A percentile compares a stretch with the other conserved stretches of the same genome.
Evolutionary conservation across 2,888 invertebrate species (phyloP).

Genomic region (Dexiosoma caninum): DNA sequence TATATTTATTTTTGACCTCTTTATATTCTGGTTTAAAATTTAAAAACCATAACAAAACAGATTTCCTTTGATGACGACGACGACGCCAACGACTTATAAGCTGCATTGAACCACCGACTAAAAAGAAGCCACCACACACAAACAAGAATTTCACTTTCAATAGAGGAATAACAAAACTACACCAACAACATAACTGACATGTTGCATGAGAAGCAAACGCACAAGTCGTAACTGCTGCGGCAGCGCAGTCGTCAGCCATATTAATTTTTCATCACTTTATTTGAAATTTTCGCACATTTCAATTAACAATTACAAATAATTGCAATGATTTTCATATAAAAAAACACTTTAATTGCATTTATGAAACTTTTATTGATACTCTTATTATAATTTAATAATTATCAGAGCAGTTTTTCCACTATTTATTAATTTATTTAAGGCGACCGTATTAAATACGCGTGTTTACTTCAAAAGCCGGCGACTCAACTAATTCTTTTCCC

Average conservation of each 20-base stretch:
- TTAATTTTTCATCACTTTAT: not conserved
- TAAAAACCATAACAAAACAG: not conserved
- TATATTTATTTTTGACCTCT: not conserved
- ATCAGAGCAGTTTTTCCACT: not conserved
- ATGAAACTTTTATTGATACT: not conserved
- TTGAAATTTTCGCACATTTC: not conserved
- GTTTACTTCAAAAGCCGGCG: not conserved
- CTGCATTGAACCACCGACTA: not conserved
- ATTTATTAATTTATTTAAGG: not conserved
- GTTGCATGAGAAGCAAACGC: not conserved
- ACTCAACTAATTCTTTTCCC: not conserved
- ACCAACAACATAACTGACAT: not conserved
- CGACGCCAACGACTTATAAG: not conserved
- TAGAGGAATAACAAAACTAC: not conserved
- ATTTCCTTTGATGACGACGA: not conserved
- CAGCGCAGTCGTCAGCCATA: not conserved
- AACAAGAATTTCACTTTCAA: not conserved
- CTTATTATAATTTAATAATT: not conserved
- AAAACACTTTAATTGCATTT: constrained; percentile 2
- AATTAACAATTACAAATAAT: not conserved
- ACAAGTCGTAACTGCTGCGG: not conserved
- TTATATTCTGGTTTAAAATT: not conserved
- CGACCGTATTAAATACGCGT: not conserved
- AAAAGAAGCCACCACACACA: not conserved
- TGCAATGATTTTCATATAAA: not conserved